Evolutionary conservation across 2,113 vertebrate species (phyloP), one percentile per base, ranked within the genome.

Genomic region (Mobula hypostoma): DNA sequence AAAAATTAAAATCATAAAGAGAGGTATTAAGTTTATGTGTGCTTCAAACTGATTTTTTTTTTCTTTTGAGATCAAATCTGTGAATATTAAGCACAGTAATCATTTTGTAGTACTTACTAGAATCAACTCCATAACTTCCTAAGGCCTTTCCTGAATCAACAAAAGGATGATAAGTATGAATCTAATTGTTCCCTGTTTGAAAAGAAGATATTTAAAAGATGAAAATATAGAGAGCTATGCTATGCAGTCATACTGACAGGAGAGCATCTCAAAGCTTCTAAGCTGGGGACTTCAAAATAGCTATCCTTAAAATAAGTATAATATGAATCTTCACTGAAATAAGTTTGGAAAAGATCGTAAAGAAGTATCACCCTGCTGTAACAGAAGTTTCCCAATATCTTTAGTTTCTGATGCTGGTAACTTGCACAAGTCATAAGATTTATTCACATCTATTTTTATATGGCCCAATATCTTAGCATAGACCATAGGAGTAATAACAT

Each of bases 101-200:
- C 97, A 97, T 97, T 97, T 97, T 97, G 98, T 97, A 98, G 96
- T 96, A 97, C 96, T 97, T 97, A 97, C 98, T 97, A 98, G 97
- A 98, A 98, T 98, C 98, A 98, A 97, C 97, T 98, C 97, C 96
- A 97, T 97, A 97, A 98, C 97, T 97, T 98, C 97, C 99, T 97
- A 97, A 98, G 98, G 97, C 98, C 98, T 97, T 98, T 98, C 98
- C 97, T 98, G 98, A 99, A 99, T 99, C 98, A 99, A 98, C 98
- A 98, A 99, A 98, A 98, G 97, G 98, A 19, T n/a, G n/a, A 91
- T 91, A 91, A 91, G 29, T 91, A 36, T 7, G 36, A 70, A 70
- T 7, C n/a, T 21, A 32, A 27, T 90, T 91, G 88, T 70, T 91
- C 70, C 88, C 19, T 32, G 1, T 6, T 91, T 91, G 66, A 1